Evolutionary conservation across 2,113 vertebrate species (phyloP), one percentile per base, ranked within the genome.

Genomic region (Ondatra zibethicus): DNA sequence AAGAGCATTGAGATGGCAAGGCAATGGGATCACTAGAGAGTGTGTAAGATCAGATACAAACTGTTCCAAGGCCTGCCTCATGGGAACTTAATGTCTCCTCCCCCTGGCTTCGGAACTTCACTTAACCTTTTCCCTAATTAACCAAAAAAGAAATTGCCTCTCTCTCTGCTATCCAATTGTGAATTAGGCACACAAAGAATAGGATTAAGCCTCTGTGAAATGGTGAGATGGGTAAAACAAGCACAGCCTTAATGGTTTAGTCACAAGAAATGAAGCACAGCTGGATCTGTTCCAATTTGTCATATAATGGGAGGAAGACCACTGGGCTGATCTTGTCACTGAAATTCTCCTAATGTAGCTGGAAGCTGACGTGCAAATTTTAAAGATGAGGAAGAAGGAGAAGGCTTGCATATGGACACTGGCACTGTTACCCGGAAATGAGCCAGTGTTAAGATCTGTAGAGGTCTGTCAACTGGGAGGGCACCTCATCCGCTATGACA

Each of bases 61-160:
- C 16, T 0, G n/a, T 25, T 21, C 33, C 8, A 33, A 13, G 78
- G 19, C 66, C 66, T 19, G 65, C 25, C 61, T 96, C 68, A 3
- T 7, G 50, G 58, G 36, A 91, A 50, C 17, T 50, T 76, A 19
- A 7, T 25, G 14, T 45, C 76, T 42, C 85, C 14, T 77, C n/a
- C 11, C 70, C 50, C 55, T 65, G 93, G 45, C 86, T 77, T 91
- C 70, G 31, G 45, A 50, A 92, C 16, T 91, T 95, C 92, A 95
- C 88, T 92, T 97, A 95, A 96, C 88, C 89, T 97, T 97, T 92
- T 70, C 68, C 78, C 91, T 92, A 92, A 80, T 89, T 91, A 87
- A 94, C 45, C 23, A 82, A 89, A 86, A 91, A 80, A 70, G 63
- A 90, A 96, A 94, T 72, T 19, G 1, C 65, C 94, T 86, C 19